A percentile compares a stretch with the other conserved stretches of the same genome.
Conservation (phyloP, 2,888 invertebrate species). For the Agrotis exclamationis region DNA sequence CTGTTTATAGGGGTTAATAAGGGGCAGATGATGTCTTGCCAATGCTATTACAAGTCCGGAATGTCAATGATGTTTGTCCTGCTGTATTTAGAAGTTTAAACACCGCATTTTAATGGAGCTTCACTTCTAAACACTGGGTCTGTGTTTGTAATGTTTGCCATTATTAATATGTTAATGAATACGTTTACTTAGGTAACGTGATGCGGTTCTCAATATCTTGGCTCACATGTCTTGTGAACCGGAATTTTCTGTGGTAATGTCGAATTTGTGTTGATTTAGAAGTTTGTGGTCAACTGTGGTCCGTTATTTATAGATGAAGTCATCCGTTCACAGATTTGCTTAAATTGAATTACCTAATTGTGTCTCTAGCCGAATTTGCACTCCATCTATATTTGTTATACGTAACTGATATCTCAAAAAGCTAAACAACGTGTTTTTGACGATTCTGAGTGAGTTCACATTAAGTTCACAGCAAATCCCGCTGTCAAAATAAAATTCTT, state of each 20-base stretch:
- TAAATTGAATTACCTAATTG: background rate
- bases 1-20: constrained; percentile 84
- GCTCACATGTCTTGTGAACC: constrained; percentile 11
- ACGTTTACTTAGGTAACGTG: constrained; percentile 26
- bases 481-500: background rate
- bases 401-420: no score
- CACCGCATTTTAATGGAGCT: constrained; percentile 50
- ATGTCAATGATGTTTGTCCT: constrained; percentile 55
- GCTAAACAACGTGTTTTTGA: no score
- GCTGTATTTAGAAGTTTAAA: constrained; percentile 51
- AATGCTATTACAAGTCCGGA: constrained; percentile 44
- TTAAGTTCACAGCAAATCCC: no score
- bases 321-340: background rate
- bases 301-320: constrained; percentile 15
- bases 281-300: constrained; percentile 1
- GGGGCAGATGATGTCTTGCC: constrained; percentile 72
- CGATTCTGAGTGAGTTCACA: background rate
- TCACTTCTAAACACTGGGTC: constrained; percentile 21
- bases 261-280: constrained; percentile 19
- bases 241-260: constrained; percentile 29
- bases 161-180: constrained; percentile 54
- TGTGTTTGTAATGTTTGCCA: constrained; percentile 37
- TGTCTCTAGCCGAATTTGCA: background rate
- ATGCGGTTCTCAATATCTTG: constrained; percentile 27
- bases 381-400: no score